Conservation (phyloP, 2,113 vertebrate species). For the Leptodactylus fuscus region DNA sequence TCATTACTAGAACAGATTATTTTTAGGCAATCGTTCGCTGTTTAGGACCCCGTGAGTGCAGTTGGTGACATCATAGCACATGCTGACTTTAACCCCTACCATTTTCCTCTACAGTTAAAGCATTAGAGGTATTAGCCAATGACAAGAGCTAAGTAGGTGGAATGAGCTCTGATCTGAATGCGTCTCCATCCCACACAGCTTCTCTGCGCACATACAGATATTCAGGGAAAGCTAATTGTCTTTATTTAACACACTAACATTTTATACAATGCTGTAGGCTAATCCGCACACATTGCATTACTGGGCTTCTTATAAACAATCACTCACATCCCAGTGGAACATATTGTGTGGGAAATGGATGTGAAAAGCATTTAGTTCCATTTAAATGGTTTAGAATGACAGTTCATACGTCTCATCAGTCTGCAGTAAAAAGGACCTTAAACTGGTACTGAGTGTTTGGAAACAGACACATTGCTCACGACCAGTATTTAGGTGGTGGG, state of each 20-base stretch:
- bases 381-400: conserved; percentile 31
- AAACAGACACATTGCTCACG: too few species aligned
- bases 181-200: conserved; percentile 12
- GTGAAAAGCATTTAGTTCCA: conserved; percentile 20
- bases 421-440: background rate
- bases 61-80: conserved; percentile 35
- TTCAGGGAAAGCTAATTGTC: conserved; percentile 26
- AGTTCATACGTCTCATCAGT: background rate
- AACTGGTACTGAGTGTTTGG: too few species aligned
- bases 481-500: too few species aligned
- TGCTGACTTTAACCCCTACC: conserved; percentile 28
- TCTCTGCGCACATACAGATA: background rate
- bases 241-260: conserved; percentile 30
- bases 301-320: conserved; percentile 13
- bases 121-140: conserved; percentile 18
- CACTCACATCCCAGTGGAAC: background rate
- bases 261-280: conserved; percentile 13
- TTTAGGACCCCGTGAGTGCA: conserved; percentile 23
- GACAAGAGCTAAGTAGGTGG: conserved; percentile 11
- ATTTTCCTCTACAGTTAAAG: background rate
- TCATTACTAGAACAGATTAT: conserved; percentile 47
- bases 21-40: conserved; percentile 30
- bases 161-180: conserved; percentile 24
- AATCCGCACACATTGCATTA: conserved; percentile 34
- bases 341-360: conserved; percentile 36